Evolutionary conservation across 2,113 vertebrate genomes (phyloP).

Genomic region (Colinus virginianus): DNA sequence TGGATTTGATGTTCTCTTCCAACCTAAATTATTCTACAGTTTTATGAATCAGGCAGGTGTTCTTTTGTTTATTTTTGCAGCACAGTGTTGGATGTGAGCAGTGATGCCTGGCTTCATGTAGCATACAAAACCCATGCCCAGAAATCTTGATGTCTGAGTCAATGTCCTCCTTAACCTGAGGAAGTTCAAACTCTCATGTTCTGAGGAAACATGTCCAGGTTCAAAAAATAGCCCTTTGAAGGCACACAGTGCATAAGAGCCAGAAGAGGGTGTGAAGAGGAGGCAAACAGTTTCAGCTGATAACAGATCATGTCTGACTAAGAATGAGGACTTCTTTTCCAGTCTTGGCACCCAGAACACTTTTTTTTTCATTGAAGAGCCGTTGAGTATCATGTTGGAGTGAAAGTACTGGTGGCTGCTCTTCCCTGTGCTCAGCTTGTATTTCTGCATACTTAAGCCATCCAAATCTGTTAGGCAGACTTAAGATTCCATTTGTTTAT

Average conservation of each 20-base stretch:
- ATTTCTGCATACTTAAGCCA: neutral
- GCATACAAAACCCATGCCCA: neutral
- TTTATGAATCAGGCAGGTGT: neutral
- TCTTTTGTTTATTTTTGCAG: neutral
- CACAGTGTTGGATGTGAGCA: neutral
- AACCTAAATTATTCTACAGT: neutral
- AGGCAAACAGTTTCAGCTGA: neutral
- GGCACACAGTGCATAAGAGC: neutral
- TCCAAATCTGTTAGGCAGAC: neutral
- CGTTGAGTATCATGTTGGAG: neutral
- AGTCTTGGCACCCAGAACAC: neutral
- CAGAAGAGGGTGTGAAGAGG: neutral
- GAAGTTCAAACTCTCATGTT: neutral
- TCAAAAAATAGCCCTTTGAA: neutral
- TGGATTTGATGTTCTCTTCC: neutral
- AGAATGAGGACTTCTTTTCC: neutral
- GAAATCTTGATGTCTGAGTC: neutral
- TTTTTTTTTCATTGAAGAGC: neutral
- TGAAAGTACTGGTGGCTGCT: neutral
- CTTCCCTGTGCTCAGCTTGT: neutral
- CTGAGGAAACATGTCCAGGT: accelerated
- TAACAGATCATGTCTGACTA: neutral
- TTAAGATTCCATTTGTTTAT: neutral
- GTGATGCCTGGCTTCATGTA: neutral
- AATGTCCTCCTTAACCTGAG: neutral